Base-by-base conservation (phyloP, 1,140 invertebrate species). In the Pararge aegeria region DNA sequence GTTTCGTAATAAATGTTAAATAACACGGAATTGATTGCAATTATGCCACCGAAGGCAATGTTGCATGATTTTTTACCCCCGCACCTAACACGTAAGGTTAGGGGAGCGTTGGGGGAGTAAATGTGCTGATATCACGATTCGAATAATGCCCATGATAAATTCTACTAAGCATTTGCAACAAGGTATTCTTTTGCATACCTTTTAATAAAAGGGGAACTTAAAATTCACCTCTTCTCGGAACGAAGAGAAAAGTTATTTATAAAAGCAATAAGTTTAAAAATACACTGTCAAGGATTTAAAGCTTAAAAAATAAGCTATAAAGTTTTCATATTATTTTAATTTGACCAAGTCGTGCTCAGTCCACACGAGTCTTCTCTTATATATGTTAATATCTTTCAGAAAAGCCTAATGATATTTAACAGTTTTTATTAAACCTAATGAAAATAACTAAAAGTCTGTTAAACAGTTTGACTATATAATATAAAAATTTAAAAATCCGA, bases 31-130 rank as follows among this genome's bases (percentile, higher is more conserved):
- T 63, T 63, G 54, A 63, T 63, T 63, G 55, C 53, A 63, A 63
- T 63, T 57, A 63, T 63, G 54, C 52, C 59, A 61, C 59, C 46
- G 34, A 51, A 61, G 53, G 59, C 53, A 55, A 55, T 71, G 67
- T 75, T 69, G 72, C 80, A 70, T 72, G 68, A 73, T 86, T 83
- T 77, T 80, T 81, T 71, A 78, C 80, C 78, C 77, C 55, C 53
- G 61, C 57, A 57, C 54, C 56, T 65, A 71, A 74, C 74, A 74
- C 70, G 75, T 75, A 75, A 77, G 59, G 61, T 42, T 55, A 66
- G 66, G 75, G 73, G 62, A 62, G 58, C 38, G 48, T 63, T 62
- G 67, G 68, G 75, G 79, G 75, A 73, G 57, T 19, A 70, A 80
- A 70, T 78, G 64, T 79, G 78, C 78, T 77, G 74, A 75, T 74